Conservation (phyloP, 1,140 invertebrate species). For the Gonatopus flavifemur region DNA sequence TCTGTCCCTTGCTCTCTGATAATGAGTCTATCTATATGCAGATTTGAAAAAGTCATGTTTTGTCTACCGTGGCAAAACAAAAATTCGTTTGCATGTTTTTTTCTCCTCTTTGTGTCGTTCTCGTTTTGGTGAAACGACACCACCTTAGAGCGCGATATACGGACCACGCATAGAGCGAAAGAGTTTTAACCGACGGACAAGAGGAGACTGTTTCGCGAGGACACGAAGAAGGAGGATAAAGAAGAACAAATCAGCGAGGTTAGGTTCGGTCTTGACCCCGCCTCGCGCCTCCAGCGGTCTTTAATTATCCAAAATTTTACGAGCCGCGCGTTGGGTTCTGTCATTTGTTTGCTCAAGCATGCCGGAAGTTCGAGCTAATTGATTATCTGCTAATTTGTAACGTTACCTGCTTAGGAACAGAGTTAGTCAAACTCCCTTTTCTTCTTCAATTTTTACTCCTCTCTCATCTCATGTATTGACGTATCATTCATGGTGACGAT, state of each 20-base stretch:
- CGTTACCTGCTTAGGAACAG: slow-evolving; percentile 22
- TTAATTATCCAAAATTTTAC: slow-evolving; percentile 49
- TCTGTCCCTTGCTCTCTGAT: background rate
- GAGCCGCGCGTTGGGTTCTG: slow-evolving; percentile 33
- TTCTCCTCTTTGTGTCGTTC: slow-evolving; percentile 3
- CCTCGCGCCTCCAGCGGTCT: slow-evolving; percentile 25
- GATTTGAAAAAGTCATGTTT: slow-evolving; percentile 21
- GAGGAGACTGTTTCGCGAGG: background rate
- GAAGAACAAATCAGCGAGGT: too few species aligned
- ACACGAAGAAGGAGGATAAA: slow-evolving; percentile 10
- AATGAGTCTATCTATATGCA: slow-evolving; percentile 28
- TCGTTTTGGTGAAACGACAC: too few species aligned
- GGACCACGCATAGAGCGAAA: too few species aligned
- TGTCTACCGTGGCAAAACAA: slow-evolving; percentile 16
- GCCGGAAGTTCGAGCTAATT: slow-evolving; percentile 46
- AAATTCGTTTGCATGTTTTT: slow-evolving; percentile 15
- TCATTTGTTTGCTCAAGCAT: slow-evolving; percentile 44
- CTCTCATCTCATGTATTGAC: background rate
- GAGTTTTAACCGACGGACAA: too few species aligned
- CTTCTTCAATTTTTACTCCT: background rate
- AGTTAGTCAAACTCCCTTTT: background rate
- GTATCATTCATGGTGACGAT: background rate
- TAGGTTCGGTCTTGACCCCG: slow-evolving; percentile 13
- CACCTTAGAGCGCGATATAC: too few species aligned
- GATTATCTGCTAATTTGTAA: slow-evolving; percentile 50